phyloP scores from a whole-genome alignment of 92 coral and sea anemone genomes.

The Palythoa grandis region DNA sequence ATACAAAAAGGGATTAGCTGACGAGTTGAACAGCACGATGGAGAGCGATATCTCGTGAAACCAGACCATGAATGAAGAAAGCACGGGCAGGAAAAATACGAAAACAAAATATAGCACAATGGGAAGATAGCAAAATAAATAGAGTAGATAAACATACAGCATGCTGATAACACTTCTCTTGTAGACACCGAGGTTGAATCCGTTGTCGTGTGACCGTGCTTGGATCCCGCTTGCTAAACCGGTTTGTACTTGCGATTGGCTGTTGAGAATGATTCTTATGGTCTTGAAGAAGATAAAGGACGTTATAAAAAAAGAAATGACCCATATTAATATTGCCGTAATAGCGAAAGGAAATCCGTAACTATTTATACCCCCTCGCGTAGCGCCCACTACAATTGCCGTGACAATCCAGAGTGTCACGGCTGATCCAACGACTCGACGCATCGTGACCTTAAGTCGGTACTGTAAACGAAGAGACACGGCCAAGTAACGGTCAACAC shows the following conservation, averaged over 20 bases:
- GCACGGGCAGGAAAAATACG: background rate
- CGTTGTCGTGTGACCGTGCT: background rate
- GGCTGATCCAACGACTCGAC: conserved; percentile 2
- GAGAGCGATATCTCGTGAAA: conserved; percentile 5
- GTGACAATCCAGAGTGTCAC: conserved; percentile 7
- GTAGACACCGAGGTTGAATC: conserved; percentile 12
- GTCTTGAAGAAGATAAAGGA: conserved; percentile 19
- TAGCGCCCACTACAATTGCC: conserved; percentile 10
- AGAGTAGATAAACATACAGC: conserved; percentile 11
- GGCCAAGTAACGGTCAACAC: conserved; percentile 19
- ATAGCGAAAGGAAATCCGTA: conserved; percentile 5
- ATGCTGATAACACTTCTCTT: conserved; percentile 19
- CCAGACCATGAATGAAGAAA: background rate
- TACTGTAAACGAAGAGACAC: conserved; percentile 9
- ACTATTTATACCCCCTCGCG: background rate
- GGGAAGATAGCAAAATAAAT: conserved; percentile 5
- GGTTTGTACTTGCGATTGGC: conserved; percentile 12
- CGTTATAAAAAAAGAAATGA: conserved; percentile 1
- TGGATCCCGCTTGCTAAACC: background rate
- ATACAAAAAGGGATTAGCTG: conserved; percentile 17
- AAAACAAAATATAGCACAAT: conserved; percentile 3
- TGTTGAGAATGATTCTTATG: background rate
- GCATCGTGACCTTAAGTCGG: conserved; percentile 6
- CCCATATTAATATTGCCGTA: conserved; percentile 16
- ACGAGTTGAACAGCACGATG: conserved; percentile 9